Evolutionary conservation across 2,888 invertebrate genomes (phyloP).

Genomic region (Galerucella pusilla): DNA sequence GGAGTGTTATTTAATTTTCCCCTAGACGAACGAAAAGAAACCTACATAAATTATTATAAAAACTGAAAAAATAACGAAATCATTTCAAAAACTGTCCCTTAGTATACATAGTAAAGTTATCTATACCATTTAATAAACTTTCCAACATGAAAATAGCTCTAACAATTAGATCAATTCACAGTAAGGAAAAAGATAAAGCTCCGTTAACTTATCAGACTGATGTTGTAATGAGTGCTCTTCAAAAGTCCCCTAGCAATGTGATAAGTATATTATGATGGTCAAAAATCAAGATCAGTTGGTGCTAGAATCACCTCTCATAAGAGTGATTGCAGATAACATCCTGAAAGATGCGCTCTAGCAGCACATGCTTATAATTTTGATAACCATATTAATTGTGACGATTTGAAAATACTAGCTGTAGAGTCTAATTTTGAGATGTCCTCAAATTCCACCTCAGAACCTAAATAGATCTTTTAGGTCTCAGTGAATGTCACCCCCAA

Average conservation of each 20-base stretch:
- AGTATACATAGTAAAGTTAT: too few species aligned
- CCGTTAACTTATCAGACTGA: not conserved
- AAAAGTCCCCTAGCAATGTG: not conserved
- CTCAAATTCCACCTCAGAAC: too few species aligned
- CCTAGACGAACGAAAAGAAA: too few species aligned
- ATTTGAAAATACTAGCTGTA: not conserved
- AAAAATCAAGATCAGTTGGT: not conserved
- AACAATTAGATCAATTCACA: not conserved
- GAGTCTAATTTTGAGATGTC: not conserved
- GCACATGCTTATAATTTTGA: not conserved
- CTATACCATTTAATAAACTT: too few species aligned
- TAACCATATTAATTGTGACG: not conserved
- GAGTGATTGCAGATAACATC: not conserved
- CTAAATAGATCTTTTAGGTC: too few species aligned
- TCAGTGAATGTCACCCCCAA: too few species aligned
- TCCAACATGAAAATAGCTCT: not conserved
- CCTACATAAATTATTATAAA: too few species aligned
- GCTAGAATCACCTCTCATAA: constrained; percentile 6
- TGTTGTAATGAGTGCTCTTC: not conserved
- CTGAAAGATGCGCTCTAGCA: constrained; percentile 3
- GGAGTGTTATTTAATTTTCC: too few species aligned
- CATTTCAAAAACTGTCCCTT: too few species aligned
- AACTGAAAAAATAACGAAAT: too few species aligned
- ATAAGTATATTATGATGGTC: constrained; percentile 6
- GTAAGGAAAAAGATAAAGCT: not conserved